Base-by-base conservation (phyloP, 2,888 invertebrate genomes). In the Hemicrepidius hirtus region DNA sequence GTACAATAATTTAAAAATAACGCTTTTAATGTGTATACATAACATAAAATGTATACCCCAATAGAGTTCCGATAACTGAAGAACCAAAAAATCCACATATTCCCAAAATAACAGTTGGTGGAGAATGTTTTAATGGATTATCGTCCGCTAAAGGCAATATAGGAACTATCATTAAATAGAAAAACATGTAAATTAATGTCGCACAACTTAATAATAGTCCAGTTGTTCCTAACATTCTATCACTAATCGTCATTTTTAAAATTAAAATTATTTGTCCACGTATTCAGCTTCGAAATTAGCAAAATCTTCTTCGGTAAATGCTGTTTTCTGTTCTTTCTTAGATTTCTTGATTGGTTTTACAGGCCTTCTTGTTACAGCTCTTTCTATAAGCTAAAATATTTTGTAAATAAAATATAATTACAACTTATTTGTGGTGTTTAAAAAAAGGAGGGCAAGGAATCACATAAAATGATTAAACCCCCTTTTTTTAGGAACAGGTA, bases 241-340 rank as follows among this genome's bases (percentile, higher is more conserved):
- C 84, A 28, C 80, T 76, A 18, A 82, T 40, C 18, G 55, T 50
- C 79, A 80, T 81, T 41, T n/a, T 57, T 68, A 63, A 53, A 53
- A 57, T 12, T 24, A 3, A 1, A 44, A 88, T 80, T 87, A 53
- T 28, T 53, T 87, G 78, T 88, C 89, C 83, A 90, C 88, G 79
- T 91, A 91, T 83, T 93, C 91, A 59, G 87, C 87, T 83, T 93
- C 92, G 83, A 93, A 93, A 73, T 89, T 89, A 72, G 89, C 86
- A 78, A 92, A 92, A 59, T 92, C 91, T 82, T 92, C 92, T 80
- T 92, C 91, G 0, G 93, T 92, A 82, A 94, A 94, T 13, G 88
- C 92, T 0, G 92, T 91, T 68, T 88, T 87, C 76, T 90, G 86
- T 55, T 87, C 84, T 44, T 83, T 86, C 81, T 88, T 84, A 12